A percentile compares a stretch with the other conserved stretches of the same genome.
Conservation (phyloP, 2,113 vertebrate species). For the Datnioides undecimradiatus region DNA sequence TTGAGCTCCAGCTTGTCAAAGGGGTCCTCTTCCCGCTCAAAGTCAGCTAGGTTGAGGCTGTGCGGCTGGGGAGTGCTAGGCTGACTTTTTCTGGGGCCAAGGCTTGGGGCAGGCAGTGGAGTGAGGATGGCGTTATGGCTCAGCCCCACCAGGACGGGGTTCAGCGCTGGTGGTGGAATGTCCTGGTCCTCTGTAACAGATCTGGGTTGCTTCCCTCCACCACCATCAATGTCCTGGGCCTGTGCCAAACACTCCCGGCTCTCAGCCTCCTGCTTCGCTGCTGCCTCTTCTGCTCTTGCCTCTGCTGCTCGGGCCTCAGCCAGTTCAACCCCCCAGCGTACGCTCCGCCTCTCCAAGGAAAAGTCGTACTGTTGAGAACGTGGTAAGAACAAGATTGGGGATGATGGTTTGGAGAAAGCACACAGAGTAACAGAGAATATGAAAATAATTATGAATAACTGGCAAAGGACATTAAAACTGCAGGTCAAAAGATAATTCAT, state of each 20-base stretch:
- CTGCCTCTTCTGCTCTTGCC: conserved; percentile 81
- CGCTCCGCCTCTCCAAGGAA: conserved; percentile 91
- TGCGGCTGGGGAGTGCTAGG: conserved; percentile 88
- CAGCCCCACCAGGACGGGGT: conserved; percentile 92
- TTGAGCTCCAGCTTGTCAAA: conserved; percentile 98
- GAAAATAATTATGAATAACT: neutral
- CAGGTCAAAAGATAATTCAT: neutral
- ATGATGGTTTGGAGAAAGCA: neutral
- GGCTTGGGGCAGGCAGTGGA: conserved; percentile 91
- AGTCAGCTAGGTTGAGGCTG: conserved; percentile 95
- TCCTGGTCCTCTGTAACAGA: conserved; percentile 80
- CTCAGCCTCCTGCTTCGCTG: conserved; percentile 77
- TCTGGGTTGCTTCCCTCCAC: conserved; percentile 65
- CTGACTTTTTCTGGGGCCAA: conserved; percentile 84
- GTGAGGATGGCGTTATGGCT: conserved; percentile 94
- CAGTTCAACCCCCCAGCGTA: conserved; percentile 90
- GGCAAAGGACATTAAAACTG: neutral
- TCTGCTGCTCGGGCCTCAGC: conserved; percentile 87
- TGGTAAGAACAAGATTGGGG: neutral
- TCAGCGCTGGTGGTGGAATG: conserved; percentile 89
- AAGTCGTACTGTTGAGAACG: conserved; percentile 91
- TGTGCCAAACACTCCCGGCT: conserved; percentile 55
- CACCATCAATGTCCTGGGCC: conserved; percentile 68
- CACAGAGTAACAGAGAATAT: conserved; percentile 4
- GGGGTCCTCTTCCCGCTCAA: conserved; percentile 97